A percentile compares a stretch with the other conserved stretches of the same genome.
Evolutionary conservation across 2,113 vertebrate species (phyloP).

Genomic region (Xiphophorus hellerii): DNA sequence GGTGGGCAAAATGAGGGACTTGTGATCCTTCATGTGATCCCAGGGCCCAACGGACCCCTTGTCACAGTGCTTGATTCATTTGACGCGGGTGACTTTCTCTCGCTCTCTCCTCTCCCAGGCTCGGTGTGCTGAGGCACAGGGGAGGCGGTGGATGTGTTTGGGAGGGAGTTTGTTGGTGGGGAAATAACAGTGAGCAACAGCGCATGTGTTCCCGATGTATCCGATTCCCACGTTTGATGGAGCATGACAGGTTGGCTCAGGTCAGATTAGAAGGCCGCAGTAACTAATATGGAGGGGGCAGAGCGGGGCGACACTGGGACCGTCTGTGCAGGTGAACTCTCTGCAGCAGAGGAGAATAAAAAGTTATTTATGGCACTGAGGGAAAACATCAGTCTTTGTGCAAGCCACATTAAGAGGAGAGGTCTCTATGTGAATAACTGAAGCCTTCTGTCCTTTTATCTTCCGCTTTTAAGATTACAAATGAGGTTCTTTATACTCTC

Average conservation of each 20-base stretch:
- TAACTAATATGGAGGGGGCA: conserved; percentile 62
- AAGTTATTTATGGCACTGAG: conserved; percentile 61
- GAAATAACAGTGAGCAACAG: conserved; percentile 57
- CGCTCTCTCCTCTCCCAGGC: conserved; percentile 57
- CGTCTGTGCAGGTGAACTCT: conserved; percentile 60
- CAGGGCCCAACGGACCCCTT: conserved; percentile 64
- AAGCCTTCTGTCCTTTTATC: conserved; percentile 44
- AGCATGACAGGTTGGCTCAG: conserved; percentile 73
- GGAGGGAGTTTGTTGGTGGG: not conserved
- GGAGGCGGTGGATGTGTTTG: not conserved
- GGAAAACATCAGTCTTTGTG: conserved; percentile 59
- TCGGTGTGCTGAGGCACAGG: conserved; percentile 45
- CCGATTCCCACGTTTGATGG: conserved; percentile 73
- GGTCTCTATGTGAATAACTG: conserved; percentile 57
- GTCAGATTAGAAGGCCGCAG: conserved; percentile 59
- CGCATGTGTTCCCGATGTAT: conserved; percentile 69
- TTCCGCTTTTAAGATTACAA: conserved; percentile 1
- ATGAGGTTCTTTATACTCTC: not conserved
- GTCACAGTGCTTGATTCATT: conserved; percentile 80
- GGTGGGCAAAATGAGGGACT: conserved; percentile 65
- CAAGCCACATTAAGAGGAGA: conserved; percentile 13
- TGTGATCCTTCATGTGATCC: conserved; percentile 75
- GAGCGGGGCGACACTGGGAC: conserved; percentile 35
- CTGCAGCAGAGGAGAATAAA: conserved; percentile 51
- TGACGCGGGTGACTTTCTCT: conserved; percentile 63